Percentiles rank a stretch among this genome's conserved stretches.
Conservation (phyloP, 1,140 invertebrate species). For the Harpegnathos saltator region DNA sequence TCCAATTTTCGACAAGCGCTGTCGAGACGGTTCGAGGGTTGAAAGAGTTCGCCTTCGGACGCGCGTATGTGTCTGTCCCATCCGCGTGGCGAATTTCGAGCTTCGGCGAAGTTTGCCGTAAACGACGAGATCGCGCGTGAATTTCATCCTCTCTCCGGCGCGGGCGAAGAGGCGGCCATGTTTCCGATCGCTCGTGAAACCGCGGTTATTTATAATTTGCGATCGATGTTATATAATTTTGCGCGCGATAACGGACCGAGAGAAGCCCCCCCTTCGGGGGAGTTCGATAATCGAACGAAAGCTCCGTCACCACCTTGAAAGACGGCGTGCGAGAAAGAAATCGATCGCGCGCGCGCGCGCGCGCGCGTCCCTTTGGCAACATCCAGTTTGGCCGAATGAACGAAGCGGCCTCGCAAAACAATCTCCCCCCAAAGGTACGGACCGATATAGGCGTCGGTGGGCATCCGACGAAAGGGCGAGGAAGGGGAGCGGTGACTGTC, state of each 20-base stretch:
- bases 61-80: background rate
- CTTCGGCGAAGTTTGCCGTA: no score
- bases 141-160: no score
- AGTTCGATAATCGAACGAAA: background rate
- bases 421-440: slow-evolving; percentile 53
- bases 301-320: slow-evolving; percentile 25
- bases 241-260: background rate
- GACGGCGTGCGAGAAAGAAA: slow-evolving; percentile 50
- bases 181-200: no score
- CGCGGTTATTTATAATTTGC: no score
- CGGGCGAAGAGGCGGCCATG: no score
- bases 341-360: slow-evolving; percentile 55
- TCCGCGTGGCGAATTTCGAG: no score
- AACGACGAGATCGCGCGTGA: no score
- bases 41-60: slow-evolving; percentile 16
- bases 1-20: slow-evolving; percentile 61
- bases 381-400: slow-evolving; percentile 57
- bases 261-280: no score
- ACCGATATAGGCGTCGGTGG: slow-evolving; percentile 66
- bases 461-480: slow-evolving; percentile 55
- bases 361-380: slow-evolving; percentile 6
- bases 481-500: slow-evolving; percentile 63
- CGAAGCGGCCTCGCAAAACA: slow-evolving; percentile 66
- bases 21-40: slow-evolving; percentile 56
- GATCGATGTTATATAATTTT: background rate